A percentile compares a stretch with the other conserved stretches of the same genome.
These are phyloP conservation scores for Nematopogon swammerdamellus DNA, from an alignment of 2,888 invertebrate species.

Conservation along the genomic window DNA sequence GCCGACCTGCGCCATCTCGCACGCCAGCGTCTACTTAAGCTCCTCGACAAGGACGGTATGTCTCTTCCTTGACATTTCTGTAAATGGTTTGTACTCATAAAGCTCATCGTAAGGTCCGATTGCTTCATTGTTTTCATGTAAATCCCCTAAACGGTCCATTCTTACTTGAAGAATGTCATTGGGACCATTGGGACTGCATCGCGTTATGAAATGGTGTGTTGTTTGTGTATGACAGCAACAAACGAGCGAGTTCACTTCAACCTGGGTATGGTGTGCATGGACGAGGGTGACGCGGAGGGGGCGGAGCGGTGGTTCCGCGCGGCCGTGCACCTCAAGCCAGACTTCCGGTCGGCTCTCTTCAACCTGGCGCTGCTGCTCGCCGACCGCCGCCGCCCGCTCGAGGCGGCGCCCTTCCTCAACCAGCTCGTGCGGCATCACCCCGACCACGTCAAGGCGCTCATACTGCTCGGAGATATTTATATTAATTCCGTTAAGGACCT, in stretches of 20 bases:
- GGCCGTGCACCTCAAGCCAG: slow-evolving; percentile 82
- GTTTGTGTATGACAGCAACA: slow-evolving; percentile 57
- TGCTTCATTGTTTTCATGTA: too few species aligned
- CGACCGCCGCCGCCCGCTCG: slow-evolving; percentile 82
- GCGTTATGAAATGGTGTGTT: too few species aligned
- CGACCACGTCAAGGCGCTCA: slow-evolving; percentile 91
- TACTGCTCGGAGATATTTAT: slow-evolving; percentile 92
- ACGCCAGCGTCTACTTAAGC: slow-evolving; percentile 73
- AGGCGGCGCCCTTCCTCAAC: slow-evolving; percentile 89
- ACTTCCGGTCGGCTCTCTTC: slow-evolving; percentile 91
- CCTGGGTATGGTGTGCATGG: slow-evolving; percentile 95
- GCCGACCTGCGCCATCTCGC: slow-evolving; percentile 77
- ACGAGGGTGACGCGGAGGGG: slow-evolving; percentile 82
- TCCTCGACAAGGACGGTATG: slow-evolving; percentile 73
- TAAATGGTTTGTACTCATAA: too few species aligned
- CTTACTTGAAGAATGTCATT: too few species aligned
- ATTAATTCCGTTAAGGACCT: slow-evolving; percentile 93
- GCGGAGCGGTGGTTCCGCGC: slow-evolving; percentile 91
- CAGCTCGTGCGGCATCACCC: slow-evolving; percentile 89
- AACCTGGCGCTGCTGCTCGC: slow-evolving; percentile 89
- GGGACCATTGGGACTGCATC: too few species aligned
- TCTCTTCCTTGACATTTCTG: too few species aligned
- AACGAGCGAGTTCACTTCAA: slow-evolving; percentile 95
- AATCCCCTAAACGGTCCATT: too few species aligned
- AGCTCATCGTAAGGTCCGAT: too few species aligned